A percentile compares a stretch with the other conserved stretches of the same genome.
Conservation (phyloP, 2,797 vertebrate species). For the Silurus aristotelis region DNA sequence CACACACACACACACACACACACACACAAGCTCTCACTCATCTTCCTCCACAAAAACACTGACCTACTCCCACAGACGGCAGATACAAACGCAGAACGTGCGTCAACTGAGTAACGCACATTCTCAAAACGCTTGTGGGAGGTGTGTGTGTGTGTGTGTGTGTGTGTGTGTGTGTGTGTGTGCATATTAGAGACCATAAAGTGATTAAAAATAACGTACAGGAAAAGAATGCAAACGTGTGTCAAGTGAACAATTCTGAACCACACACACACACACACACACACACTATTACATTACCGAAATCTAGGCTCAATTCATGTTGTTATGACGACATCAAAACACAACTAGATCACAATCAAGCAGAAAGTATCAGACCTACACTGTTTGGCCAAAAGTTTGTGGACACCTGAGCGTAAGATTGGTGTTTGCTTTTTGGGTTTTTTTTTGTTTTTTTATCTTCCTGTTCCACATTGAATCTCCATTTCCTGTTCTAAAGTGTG, state of each 20-base stretch:
- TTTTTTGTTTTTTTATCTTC: too few species aligned
- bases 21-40: conserved; percentile 31
- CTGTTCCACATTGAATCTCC: too few species aligned
- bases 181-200: background rate
- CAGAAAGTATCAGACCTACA: too few species aligned
- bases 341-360: too few species aligned
- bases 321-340: too few species aligned
- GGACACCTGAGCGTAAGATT: too few species aligned
- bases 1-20: conserved; percentile 38
- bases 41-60: conserved; percentile 41
- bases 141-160: conserved; percentile 3
- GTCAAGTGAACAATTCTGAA: background rate
- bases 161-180: conserved; percentile 32
- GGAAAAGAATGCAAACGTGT: background rate
- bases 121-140: conserved; percentile 9
- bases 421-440: too few species aligned
- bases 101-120: conserved; percentile 29
- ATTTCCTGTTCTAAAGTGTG: too few species aligned
- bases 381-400: too few species aligned
- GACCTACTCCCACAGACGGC: conserved; percentile 48
- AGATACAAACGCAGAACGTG: conserved; percentile 34
- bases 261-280: conserved; percentile 14
- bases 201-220: background rate
- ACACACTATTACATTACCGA: background rate
- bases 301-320: too few species aligned